phyloP scores from a whole-genome alignment of 2,888 invertebrate genomes.

The Leistus spinibarbis region DNA sequence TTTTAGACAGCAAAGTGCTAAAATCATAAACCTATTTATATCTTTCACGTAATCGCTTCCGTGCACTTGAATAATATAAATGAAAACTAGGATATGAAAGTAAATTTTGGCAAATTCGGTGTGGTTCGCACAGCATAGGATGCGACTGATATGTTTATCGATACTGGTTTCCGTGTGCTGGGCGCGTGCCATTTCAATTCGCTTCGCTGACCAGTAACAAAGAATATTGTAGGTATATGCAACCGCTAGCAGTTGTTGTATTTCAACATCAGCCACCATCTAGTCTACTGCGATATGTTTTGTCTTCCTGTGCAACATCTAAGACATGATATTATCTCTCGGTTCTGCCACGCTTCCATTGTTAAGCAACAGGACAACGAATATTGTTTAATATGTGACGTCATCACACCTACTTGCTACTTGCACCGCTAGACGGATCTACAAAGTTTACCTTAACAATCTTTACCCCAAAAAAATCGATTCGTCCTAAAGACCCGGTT shows the following conservation, averaged over 20 bases:
- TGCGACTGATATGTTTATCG: conserved; percentile 3
- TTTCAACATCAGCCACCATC: not conserved
- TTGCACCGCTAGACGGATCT: too few relatives aligned
- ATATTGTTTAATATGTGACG: conserved; percentile 28
- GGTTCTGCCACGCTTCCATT: conserved; percentile 18
- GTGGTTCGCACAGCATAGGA: not conserved
- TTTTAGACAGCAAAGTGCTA: not conserved
- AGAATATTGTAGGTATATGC: conserved; percentile 41
- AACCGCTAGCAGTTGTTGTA: too few relatives aligned
- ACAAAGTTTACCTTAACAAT: too few relatives aligned
- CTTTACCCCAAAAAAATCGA: too few relatives aligned
- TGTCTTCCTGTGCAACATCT: conserved; percentile 10
- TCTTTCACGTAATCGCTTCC: conserved; percentile 25
- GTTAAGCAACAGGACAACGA: not conserved
- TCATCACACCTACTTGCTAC: too few relatives aligned
- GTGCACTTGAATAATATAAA: conserved; percentile 34
- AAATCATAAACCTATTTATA: conserved; percentile 26
- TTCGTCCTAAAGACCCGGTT: too few relatives aligned
- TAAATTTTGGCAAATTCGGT: not conserved
- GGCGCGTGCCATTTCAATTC: conserved; percentile 50
- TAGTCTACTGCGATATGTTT: not conserved
- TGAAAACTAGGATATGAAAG: conserved; percentile 18
- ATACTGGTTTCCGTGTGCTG: conserved; percentile 35
- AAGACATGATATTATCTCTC: conserved; percentile 21
- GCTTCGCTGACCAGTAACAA: conserved; percentile 48